Evolutionary conservation across 2,888 invertebrate genomes (phyloP).

Genomic region (Drosophila subquinaria): DNA sequence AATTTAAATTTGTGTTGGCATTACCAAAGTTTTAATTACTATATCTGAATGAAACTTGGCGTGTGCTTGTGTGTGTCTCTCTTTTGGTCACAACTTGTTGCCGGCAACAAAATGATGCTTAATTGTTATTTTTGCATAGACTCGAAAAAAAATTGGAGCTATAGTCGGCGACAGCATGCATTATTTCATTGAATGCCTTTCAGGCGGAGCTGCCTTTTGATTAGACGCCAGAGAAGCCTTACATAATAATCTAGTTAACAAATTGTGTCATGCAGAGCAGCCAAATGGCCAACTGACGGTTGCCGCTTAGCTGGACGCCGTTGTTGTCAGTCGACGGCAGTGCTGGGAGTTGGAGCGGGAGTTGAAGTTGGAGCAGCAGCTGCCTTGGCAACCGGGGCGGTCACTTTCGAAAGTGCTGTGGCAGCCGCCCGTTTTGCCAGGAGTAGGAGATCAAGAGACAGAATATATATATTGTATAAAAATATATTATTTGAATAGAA

Average conservation of each 20-base stretch:
- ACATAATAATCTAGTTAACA: conserved; percentile 79
- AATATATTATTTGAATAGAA: conserved; percentile 45
- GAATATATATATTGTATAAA: conserved; percentile 29
- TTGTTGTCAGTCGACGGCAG: conserved; percentile 16
- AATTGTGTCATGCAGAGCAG: conserved; percentile 76
- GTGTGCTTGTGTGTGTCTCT: conserved; percentile 14
- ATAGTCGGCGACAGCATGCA: conserved; percentile 37
- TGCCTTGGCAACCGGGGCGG: conserved; percentile 52
- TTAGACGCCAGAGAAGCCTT: conserved; percentile 60
- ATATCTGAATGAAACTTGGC: conserved; percentile 17
- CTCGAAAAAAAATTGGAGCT: conserved; percentile 31
- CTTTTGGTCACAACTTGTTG: conserved; percentile 44
- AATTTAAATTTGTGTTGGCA: conserved; percentile 55
- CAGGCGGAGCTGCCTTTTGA: conserved; percentile 54
- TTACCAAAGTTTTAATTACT: conserved; percentile 68
- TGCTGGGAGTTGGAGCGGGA: neutral
- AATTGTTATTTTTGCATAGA: conserved; percentile 73
- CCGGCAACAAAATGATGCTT: conserved; percentile 71
- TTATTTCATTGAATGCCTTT: conserved; percentile 19
- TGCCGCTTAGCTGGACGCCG: conserved; percentile 15
- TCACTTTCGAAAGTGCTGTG: conserved; percentile 71
- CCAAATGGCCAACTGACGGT: conserved; percentile 56
- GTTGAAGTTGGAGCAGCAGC: conserved; percentile 27
- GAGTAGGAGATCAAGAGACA: conserved; percentile 22
- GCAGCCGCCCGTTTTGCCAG: conserved; percentile 32